phyloP scores from a whole-genome alignment of 64 coral and sea anemone species.

The Porites australiensis region DNA sequence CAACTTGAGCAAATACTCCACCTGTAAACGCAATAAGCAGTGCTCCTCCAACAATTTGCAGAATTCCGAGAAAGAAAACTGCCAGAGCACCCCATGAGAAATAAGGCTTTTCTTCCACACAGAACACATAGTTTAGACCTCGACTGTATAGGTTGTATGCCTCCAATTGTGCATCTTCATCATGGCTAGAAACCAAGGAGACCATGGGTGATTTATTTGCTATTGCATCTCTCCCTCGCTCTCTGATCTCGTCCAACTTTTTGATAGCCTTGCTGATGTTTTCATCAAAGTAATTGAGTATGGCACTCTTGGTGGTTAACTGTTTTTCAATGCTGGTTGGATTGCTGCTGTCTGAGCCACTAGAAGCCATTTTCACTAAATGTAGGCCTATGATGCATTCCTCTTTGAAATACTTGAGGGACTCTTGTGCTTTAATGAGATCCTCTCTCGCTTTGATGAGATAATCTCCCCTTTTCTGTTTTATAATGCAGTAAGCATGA shows the following conservation, averaged over 20 bases:
- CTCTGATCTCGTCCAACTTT: not conserved
- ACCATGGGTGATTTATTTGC: not conserved
- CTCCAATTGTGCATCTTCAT: not conserved
- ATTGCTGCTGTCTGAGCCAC: not conserved
- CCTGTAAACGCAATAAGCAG: not conserved
- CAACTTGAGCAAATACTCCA: constrained; percentile 22
- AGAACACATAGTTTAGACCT: constrained; percentile 14
- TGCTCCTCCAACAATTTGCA: constrained; percentile 31
- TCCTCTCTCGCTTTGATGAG: not conserved
- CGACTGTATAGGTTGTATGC: not conserved
- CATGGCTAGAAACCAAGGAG: not conserved
- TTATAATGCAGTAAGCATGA: constrained; percentile 28
- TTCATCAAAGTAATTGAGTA: constrained; percentile 28
- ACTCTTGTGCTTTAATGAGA: constrained; percentile 9
- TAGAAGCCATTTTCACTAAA: constrained; percentile 5
- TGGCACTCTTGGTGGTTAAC: not conserved
- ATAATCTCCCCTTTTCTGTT: not conserved
- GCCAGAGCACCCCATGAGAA: not conserved
- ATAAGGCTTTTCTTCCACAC: not conserved
- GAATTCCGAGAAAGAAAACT: constrained; percentile 5
- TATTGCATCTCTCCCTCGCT: not conserved
- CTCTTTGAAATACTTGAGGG: not conserved
- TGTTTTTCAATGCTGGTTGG: constrained; percentile 13
- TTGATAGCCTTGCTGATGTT: constrained; percentile 14
- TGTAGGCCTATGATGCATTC: not conserved